Base-by-base conservation (phyloP, 1,140 invertebrate genomes). In the Phymastichus coffea region DNA sequence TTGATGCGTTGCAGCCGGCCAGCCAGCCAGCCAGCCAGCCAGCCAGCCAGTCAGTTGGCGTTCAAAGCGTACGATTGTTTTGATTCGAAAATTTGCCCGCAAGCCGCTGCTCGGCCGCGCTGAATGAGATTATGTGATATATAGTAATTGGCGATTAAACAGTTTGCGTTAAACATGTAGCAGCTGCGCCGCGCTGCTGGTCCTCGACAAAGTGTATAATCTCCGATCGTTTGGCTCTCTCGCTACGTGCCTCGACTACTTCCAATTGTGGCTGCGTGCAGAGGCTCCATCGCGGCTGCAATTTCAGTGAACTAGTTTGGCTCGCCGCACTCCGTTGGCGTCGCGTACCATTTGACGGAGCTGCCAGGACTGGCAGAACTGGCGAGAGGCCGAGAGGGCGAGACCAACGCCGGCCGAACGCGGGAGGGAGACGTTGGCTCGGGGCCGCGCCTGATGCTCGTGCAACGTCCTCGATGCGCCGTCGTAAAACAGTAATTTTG, bases 91-190 rank as follows among this genome's bases (percentile, higher is more conserved):
- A 55, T 55, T 44, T 38, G 30, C 35, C 30, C 20, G 12, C 22
- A 53, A 40, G 26, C 33, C n/a, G 9, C 9, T n/a, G n/a, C n/a
- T n/a, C n/a, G n/a, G n/a, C n/a, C n/a, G n/a, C n/a, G 35, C 26
- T 23, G 48, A 51, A 51, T 51, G 33, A 51, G 48, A 51, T 51
- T 51, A 51, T 38, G 22, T 22, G 35, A 51, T 51, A 30, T 51
- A 51, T 20, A 22, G 22, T 38, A 51, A 51, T 51, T n/a, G 48
- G 38, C 48, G 33, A 51, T 51, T 51, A 53, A 53, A 53, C 19
- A 53, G 51, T 40, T 53, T 53, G 37, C 37, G 51, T 41, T 53
- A 53, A 41, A 53, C 51, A 43, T 30, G 26, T 43, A 53, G 38
- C 8, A n/a, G n/a, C n/a, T n/a, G n/a, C n/a, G n/a, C n/a, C n/a